These are phyloP conservation scores for Paratrypauchen microcephalus DNA, from an alignment of 2,797 vertebrate genomes.

Conservation along the genomic window DNA sequence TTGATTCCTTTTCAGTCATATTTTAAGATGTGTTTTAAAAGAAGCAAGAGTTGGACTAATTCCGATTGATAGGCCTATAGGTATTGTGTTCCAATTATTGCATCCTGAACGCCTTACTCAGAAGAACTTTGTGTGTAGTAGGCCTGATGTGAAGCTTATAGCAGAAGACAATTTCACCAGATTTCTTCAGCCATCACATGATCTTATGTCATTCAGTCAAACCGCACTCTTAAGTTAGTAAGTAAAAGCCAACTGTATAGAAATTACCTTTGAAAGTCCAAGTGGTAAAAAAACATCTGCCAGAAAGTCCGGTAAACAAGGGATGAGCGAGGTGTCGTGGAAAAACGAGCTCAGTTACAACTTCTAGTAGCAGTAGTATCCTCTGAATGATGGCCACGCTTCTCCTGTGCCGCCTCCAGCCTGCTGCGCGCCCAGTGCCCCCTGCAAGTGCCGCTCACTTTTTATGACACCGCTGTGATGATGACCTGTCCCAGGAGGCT, in stretches of 20 bases:
- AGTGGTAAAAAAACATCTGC: not conserved
- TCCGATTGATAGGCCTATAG: no score
- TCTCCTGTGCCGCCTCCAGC: slow-evolving; percentile 10
- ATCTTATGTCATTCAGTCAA: not conserved
- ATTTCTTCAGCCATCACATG: not conserved
- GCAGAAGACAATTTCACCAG: not conserved
- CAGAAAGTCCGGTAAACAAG: slow-evolving; percentile 16
- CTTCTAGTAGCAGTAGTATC: slow-evolving; percentile 55
- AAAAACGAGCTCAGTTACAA: slow-evolving; percentile 43
- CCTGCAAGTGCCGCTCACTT: slow-evolving; percentile 55
- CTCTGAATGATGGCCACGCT: slow-evolving; percentile 22
- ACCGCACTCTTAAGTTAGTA: not conserved
- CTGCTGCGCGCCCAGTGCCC: slow-evolving; percentile 48
- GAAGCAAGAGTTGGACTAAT: no score
- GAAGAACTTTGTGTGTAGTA: not conserved
- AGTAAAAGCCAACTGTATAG: no score
- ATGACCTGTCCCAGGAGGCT: slow-evolving; percentile 78
- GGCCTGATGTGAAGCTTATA: not conserved
- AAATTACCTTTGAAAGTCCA: slow-evolving; percentile 39
- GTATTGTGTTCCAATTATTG: no score
- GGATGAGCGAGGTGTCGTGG: slow-evolving; percentile 25
- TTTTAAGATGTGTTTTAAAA: no score
- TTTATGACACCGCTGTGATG: slow-evolving; percentile 76
- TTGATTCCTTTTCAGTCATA: no score
- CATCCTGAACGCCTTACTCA: no score